Evolutionary conservation across 2,797 vertebrate genomes (phyloP).

Genomic region (Naso thynnoides): DNA sequence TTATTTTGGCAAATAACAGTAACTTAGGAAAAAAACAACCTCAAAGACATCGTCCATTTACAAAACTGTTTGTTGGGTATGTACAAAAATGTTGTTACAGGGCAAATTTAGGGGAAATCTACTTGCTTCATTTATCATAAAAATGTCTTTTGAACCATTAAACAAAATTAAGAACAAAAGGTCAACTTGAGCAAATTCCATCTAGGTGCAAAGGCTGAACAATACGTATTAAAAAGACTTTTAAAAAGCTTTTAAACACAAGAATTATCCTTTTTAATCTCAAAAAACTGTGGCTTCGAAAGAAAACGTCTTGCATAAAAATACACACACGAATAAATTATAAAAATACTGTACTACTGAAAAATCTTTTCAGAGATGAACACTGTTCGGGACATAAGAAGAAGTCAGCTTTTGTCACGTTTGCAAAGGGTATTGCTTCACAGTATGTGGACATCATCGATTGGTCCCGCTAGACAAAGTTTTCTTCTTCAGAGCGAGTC

Average conservation of each 20-base stretch:
- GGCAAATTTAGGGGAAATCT: conserved; percentile 11
- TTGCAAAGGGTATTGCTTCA: conserved; percentile 75
- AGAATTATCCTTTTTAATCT: background rate
- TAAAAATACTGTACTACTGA: conserved; percentile 58
- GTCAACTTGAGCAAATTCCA: conserved; percentile 1
- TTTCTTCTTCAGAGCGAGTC: conserved; percentile 32
- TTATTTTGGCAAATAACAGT: conserved; percentile 70
- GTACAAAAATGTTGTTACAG: conserved; percentile 43
- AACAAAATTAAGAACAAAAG: conserved; percentile 12
- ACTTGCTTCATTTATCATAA: conserved; percentile 7
- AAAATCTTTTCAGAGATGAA: conserved; percentile 44
- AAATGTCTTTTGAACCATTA: background rate
- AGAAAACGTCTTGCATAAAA: conserved; percentile 58
- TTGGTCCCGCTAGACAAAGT: conserved; percentile 50
- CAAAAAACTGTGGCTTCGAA: conserved; percentile 34
- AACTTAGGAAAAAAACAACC: conserved; percentile 29
- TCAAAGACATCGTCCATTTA: conserved; percentile 56
- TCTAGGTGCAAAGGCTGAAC: conserved; percentile 17
- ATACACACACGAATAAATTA: conserved; percentile 69
- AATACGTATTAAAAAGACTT: conserved; percentile 34
- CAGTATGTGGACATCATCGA: conserved; percentile 71
- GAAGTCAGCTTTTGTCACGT: conserved; percentile 55
- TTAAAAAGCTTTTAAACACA: conserved; percentile 39
- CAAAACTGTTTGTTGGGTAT: conserved; percentile 46
- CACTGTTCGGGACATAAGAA: conserved; percentile 57